These are phyloP conservation scores for Drosophila rellima DNA, from an alignment of 2,888 invertebrate genomes.

Conservation along the genomic window DNA sequence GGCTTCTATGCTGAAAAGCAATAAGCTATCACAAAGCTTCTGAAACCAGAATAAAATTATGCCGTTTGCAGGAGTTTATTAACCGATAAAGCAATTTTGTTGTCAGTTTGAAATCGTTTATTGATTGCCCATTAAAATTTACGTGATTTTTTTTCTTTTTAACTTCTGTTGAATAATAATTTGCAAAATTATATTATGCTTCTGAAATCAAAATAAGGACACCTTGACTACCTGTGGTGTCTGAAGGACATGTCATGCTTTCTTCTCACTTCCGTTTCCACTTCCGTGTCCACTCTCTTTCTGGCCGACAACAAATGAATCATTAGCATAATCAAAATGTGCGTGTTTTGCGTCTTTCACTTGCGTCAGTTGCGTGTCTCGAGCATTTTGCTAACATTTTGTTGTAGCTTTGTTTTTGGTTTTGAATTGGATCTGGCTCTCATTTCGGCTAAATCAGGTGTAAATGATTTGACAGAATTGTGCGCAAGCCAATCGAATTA, in stretches of 20 bases:
- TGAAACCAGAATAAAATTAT: conserved; percentile 5
- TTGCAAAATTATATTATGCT: not conserved
- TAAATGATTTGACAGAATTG: conserved; percentile 60
- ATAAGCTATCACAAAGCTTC: no score
- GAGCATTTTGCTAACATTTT: conserved; percentile 60
- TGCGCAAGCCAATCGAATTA: conserved; percentile 48
- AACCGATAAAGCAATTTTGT: conserved; percentile 3
- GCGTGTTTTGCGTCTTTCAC: conserved; percentile 60
- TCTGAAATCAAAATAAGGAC: conserved; percentile 34
- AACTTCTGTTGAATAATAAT: conserved; percentile 1
- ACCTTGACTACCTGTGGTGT: conserved; percentile 26
- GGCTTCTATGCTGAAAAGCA: not conserved
- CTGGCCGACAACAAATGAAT: conserved; percentile 51
- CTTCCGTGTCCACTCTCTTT: conserved; percentile 17
- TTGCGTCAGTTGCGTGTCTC: conserved; percentile 57
- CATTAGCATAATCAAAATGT: conserved; percentile 78
- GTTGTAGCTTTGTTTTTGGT: conserved; percentile 18
- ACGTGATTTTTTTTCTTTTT: not conserved
- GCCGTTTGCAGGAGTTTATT: not conserved
- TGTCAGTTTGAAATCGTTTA: conserved; percentile 7
- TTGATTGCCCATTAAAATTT: conserved; percentile 15
- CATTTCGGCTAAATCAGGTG: conserved; percentile 67
- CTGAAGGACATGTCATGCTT: conserved; percentile 41
- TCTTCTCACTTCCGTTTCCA: conserved; percentile 37
- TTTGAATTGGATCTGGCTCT: not conserved